phyloP scores from a whole-genome alignment of 2,888 invertebrate genomes.

The Microdon myrmicae region DNA sequence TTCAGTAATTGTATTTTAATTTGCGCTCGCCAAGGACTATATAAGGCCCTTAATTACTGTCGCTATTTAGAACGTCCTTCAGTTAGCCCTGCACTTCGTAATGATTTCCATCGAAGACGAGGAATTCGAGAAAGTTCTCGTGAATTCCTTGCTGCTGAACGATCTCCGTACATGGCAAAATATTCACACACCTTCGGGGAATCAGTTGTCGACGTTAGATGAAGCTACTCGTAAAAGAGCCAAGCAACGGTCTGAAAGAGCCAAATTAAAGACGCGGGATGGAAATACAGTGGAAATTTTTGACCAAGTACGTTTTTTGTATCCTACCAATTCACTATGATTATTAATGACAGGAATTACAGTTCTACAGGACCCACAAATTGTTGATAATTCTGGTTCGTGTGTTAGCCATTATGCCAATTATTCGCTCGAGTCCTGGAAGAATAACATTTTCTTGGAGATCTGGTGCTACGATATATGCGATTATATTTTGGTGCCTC shows the following conservation, averaged over 20 bases:
- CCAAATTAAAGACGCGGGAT: constrained; percentile 70
- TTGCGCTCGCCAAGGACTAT: constrained; percentile 1
- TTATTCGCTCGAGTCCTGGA: constrained; percentile 70
- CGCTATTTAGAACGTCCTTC: neutral
- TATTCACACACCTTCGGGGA: constrained; percentile 5
- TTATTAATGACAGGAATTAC: constrained; percentile 1
- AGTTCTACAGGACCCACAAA: constrained; percentile 76
- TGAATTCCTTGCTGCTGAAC: constrained; percentile 17
- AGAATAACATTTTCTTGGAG: constrained; percentile 74
- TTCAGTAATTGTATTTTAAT: constrained; percentile 37
- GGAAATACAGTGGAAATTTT: constrained; percentile 72
- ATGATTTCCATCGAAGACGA: constrained; percentile 38
- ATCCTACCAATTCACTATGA: neutral
- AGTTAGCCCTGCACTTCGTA: neutral
- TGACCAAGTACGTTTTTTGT: constrained; percentile 63
- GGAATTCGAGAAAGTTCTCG: constrained; percentile 41
- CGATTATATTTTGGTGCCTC: constrained; percentile 72
- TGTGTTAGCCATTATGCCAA: constrained; percentile 76
- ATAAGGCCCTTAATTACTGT: constrained; percentile 1
- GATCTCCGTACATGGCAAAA: constrained; percentile 24
- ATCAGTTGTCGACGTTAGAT: constrained; percentile 22
- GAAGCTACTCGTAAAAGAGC: constrained; percentile 38
- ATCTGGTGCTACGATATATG: constrained; percentile 74
- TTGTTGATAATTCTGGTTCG: constrained; percentile 72
- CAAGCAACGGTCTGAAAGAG: constrained; percentile 63